Evolutionary conservation across 2,113 vertebrate species (phyloP).

Genomic region (Ptychochromis oligacanthus): DNA sequence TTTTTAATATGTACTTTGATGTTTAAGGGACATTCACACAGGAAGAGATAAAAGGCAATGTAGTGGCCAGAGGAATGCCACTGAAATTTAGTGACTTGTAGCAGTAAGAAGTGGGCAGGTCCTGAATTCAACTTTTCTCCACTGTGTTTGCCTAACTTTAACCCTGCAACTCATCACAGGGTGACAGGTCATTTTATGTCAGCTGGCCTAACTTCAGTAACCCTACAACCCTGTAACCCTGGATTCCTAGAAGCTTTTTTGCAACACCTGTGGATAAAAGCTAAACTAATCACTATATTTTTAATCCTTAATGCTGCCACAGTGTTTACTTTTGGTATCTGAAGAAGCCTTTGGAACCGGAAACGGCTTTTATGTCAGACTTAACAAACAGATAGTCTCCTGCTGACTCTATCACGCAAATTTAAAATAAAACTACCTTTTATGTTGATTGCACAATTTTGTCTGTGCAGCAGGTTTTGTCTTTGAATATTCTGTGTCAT

Average conservation of each 20-base stretch:
- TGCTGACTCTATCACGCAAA: neutral
- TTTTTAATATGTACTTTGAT: neutral
- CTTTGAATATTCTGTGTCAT: conserved; percentile 19
- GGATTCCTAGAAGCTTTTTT: neutral
- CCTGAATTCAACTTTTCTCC: neutral
- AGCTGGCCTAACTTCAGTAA: neutral
- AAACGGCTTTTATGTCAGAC: neutral
- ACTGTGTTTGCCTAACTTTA: neutral
- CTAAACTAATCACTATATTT: neutral
- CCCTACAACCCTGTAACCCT: neutral
- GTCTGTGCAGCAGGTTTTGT: neutral
- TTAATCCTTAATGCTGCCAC: neutral
- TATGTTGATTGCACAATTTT: conserved; percentile 21
- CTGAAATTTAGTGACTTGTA: neutral
- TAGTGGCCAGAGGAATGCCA: neutral
- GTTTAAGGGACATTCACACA: fast-evolving
- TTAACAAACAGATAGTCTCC: neutral
- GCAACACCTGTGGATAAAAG: neutral
- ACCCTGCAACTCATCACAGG: neutral
- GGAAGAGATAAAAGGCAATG: neutral
- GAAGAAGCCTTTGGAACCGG: neutral
- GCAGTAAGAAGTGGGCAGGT: neutral
- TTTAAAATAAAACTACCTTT: neutral
- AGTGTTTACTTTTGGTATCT: neutral
- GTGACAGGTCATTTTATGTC: neutral